phyloP scores from a whole-genome alignment of 2,888 invertebrate genomes.

The Brachyptera putata region DNA sequence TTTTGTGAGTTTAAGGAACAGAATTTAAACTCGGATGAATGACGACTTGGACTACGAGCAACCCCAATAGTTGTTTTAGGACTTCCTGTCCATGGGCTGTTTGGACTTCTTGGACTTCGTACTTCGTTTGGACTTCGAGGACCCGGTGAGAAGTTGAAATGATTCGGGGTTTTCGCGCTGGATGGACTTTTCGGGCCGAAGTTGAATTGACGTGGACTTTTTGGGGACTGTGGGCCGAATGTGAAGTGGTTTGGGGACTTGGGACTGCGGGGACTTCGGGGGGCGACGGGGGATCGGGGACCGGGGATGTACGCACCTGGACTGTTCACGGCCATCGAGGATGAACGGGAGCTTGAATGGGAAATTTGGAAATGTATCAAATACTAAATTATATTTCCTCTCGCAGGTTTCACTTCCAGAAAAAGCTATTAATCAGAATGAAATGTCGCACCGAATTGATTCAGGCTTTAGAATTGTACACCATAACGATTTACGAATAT shows the following conservation, averaged over 20 bases:
- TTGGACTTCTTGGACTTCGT: conserved; percentile 11
- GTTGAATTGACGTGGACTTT: conserved; percentile 8
- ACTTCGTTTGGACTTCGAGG: background rate
- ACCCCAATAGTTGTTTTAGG: too few species aligned
- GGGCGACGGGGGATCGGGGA: background rate
- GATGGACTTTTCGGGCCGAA: conserved; percentile 22
- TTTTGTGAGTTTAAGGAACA: background rate
- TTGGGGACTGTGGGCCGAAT: conserved; percentile 9
- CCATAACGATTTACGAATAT: too few species aligned
- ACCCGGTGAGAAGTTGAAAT: conserved; percentile 16
- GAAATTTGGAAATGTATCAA: too few species aligned
- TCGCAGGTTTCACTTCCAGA: too few species aligned
- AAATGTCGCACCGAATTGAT: too few species aligned
- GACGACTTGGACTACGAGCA: too few species aligned
- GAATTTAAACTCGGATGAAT: conserved; percentile 9
- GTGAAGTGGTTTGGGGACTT: conserved; percentile 23
- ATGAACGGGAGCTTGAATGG: too few species aligned
- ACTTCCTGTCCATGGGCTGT: too few species aligned
- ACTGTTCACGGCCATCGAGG: conserved; percentile 54
- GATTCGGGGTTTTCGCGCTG: conserved; percentile 9
- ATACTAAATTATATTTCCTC: too few species aligned
- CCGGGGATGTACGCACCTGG: conserved; percentile 50
- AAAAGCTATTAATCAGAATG: too few species aligned
- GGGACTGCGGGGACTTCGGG: background rate
- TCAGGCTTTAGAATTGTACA: too few species aligned